A percentile compares a stretch with the other conserved stretches of the same genome.
Evolutionary conservation across 2,888 invertebrate genomes (phyloP).

Genomic region (Apotomis turbidana): DNA sequence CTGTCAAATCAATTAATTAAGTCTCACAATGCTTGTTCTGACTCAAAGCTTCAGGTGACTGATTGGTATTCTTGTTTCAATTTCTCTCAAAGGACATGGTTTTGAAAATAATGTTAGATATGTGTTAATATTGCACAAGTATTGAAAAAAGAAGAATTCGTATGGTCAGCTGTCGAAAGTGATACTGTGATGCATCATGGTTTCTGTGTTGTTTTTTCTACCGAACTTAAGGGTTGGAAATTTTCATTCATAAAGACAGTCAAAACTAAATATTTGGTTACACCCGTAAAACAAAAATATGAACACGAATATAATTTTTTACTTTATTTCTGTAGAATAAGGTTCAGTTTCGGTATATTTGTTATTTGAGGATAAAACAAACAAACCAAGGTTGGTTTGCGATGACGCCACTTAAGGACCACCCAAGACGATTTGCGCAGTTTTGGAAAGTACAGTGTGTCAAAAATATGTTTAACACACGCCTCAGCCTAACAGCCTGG

Average conservation of each 20-base stretch:
- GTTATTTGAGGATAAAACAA: constrained; percentile 59
- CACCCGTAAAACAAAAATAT: constrained; percentile 56
- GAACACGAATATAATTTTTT: constrained; percentile 36
- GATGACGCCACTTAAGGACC: constrained; percentile 79
- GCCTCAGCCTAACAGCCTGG: constrained; percentile 38
- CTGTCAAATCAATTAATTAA: no score
- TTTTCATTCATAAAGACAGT: constrained; percentile 80
- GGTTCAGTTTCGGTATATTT: constrained; percentile 18
- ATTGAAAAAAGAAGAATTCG: neutral
- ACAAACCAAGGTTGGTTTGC: constrained; percentile 68
- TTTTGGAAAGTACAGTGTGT: constrained; percentile 42
- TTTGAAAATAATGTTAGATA: no score
- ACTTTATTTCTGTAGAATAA: neutral
- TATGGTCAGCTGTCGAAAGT: constrained; percentile 6
- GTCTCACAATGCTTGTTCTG: no score
- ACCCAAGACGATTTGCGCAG: constrained; percentile 76
- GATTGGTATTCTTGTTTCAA: no score
- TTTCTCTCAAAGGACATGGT: no score
- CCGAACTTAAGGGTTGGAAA: constrained; percentile 60
- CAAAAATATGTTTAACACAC: constrained; percentile 42
- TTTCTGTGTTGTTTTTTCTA: constrained; percentile 38
- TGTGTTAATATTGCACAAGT: no score
- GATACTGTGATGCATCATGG: constrained; percentile 7
- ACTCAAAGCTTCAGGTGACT: no score
- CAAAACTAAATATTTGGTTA: constrained; percentile 73